These are phyloP conservation scores for Lathamus discolor DNA, from an alignment of 2,113 vertebrate genomes.

Conservation along the genomic window DNA sequence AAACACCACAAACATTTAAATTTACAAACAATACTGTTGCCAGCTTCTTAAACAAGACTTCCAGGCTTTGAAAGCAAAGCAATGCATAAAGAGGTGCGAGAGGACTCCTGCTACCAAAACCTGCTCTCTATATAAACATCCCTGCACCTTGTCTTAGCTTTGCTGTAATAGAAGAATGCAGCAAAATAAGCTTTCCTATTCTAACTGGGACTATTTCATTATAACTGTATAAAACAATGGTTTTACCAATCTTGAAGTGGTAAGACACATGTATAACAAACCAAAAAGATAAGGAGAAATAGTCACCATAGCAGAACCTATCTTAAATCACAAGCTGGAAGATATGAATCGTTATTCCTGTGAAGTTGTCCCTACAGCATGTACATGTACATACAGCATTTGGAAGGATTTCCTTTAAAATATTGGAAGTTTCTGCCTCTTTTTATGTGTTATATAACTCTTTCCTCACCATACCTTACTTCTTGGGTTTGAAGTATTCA, in stretches of 20 bases:
- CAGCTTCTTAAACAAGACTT: neutral
- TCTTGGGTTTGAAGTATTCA: slow-evolving; percentile 95
- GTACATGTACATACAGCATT: neutral
- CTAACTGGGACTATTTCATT: neutral
- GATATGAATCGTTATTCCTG: neutral
- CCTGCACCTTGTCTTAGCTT: neutral
- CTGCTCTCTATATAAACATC: neutral
- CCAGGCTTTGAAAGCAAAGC: neutral
- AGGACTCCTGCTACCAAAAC: neutral
- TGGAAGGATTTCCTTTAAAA: neutral
- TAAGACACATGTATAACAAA: neutral
- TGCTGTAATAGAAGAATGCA: neutral
- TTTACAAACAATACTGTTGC: neutral
- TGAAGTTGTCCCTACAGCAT: neutral
- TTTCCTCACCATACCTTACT: slow-evolving; percentile 84
- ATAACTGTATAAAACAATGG: neutral
- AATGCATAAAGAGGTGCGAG: neutral
- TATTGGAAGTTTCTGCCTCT: neutral
- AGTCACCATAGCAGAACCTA: neutral
- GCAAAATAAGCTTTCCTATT: neutral
- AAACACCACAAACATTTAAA: neutral
- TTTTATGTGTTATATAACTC: neutral
- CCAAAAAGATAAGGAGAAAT: neutral
- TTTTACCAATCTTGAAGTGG: neutral
- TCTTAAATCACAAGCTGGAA: neutral